Percentiles rank a stretch among this genome's conserved stretches.
Evolutionary conservation across 1,140 invertebrate genomes (phyloP).

Genomic region (Tigriopus japonicus): DNA sequence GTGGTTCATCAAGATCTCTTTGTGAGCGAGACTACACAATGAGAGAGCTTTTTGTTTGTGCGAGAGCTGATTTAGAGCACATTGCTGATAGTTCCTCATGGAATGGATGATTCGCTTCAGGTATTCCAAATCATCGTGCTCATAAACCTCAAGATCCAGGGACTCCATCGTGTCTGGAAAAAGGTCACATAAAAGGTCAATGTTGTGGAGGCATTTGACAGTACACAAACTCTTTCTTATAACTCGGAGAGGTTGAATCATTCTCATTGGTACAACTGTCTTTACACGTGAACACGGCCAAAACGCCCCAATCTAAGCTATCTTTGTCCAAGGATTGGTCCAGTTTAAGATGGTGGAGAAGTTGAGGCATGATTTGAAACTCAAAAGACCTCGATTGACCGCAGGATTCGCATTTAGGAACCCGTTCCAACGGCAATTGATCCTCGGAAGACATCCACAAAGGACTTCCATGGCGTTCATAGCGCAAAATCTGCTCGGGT

Average conservation of each 20-base stretch:
- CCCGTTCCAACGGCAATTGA: not conserved
- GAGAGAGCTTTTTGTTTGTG: not conserved
- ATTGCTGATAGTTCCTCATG: not conserved
- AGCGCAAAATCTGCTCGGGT: conserved; percentile 1
- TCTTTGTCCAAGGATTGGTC: not conserved
- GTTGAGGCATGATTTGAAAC: conserved; percentile 8
- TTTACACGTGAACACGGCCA: not conserved
- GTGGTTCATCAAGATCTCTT: not conserved
- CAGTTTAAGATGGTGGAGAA: not conserved
- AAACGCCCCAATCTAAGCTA: conserved; percentile 1
- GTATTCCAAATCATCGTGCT: not conserved
- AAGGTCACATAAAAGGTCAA: not conserved
- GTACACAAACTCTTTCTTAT: not conserved
- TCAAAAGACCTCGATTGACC: not conserved
- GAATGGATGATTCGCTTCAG: not conserved
- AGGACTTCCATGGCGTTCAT: not conserved
- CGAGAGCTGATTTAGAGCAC: not conserved
- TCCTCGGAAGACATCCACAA: not conserved
- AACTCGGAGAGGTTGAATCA: not conserved
- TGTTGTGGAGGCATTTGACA: not conserved
- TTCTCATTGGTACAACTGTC: not conserved
- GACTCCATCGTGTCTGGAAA: not conserved
- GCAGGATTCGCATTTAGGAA: not conserved
- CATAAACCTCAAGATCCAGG: no score
- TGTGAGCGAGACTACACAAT: not conserved